A percentile compares a stretch with the other conserved stretches of the same genome.
These are phyloP conservation scores for Panopea generosa DNA, from an alignment of 2,888 invertebrate genomes.

Conservation along the genomic window DNA sequence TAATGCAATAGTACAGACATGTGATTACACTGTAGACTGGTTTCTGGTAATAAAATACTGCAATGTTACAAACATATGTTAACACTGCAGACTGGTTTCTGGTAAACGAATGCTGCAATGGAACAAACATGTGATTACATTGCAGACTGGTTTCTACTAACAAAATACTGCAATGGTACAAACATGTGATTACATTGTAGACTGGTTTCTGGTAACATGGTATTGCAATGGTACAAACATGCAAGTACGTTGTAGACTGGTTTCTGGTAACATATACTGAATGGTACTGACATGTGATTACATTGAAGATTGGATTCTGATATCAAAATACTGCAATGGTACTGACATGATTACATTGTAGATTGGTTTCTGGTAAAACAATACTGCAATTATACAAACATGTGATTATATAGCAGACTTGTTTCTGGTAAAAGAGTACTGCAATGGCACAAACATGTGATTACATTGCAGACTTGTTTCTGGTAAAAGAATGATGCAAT, in stretches of 20 bases:
- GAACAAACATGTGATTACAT: too few species aligned
- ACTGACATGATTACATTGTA: too few species aligned
- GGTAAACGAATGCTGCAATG: too few species aligned
- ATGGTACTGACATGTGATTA: too few species aligned
- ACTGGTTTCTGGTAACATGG: conserved; percentile 85
- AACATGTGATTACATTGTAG: too few species aligned
- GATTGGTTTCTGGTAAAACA: conserved; percentile 86
- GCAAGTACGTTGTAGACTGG: conserved; percentile 86
- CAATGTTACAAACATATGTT: too few species aligned
- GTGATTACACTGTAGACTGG: conserved; percentile 86
- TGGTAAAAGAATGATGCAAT: too few species aligned
- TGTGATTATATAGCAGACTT: conserved; percentile 86
- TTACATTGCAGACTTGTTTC: too few species aligned
- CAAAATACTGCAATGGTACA: conserved; percentile 81
- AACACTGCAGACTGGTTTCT: too few species aligned
- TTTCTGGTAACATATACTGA: conserved; percentile 85
- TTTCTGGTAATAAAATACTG: conserved; percentile 86
- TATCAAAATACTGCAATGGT: conserved; percentile 83
- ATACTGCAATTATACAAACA: too few species aligned
- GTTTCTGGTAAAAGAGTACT: conserved; percentile 86
- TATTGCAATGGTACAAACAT: conserved; percentile 78
- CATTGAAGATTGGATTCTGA: conserved; percentile 86
- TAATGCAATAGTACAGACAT: conserved; percentile 78
- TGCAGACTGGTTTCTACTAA: conserved; percentile 86
- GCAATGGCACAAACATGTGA: too few species aligned